Evolutionary conservation across 2,113 vertebrate genomes (phyloP).

Genomic region (Parotia lawesii): DNA sequence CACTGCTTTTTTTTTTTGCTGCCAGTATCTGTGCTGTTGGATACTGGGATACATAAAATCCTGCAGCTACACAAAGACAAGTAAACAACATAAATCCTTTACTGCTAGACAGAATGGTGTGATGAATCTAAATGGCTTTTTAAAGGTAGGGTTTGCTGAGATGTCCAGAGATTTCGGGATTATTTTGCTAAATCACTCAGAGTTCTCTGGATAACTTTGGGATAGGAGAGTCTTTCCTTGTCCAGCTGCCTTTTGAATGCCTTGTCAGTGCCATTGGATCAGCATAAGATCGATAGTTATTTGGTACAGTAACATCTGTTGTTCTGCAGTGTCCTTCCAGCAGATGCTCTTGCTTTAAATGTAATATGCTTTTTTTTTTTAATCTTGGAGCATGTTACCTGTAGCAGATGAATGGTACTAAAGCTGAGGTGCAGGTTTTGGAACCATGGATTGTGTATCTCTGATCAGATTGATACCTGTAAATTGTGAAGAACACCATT

Average conservation of each 20-base stretch:
- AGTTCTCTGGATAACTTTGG: not conserved
- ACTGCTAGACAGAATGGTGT: not conserved
- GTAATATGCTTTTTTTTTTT: conserved; percentile 53
- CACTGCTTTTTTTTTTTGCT: not conserved
- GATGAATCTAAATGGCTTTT: conserved; percentile 20
- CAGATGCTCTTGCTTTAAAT: conserved; percentile 70
- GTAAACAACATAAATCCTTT: conserved; percentile 16
- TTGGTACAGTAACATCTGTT: conserved; percentile 68
- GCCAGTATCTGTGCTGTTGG: not conserved
- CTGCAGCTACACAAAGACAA: not conserved
- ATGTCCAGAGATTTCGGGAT: not conserved
- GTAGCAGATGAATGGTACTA: not conserved
- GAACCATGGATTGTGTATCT: not conserved
- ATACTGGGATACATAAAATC: conserved; percentile 13
- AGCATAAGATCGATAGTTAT: conserved; percentile 60
- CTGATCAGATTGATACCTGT: conserved; percentile 1
- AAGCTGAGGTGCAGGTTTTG: not conserved
- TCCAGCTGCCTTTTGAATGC: conserved; percentile 25
- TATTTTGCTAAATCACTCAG: not conserved
- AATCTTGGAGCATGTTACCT: conserved; percentile 16
- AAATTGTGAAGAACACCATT: conserved; percentile 19
- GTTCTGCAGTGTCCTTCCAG: conserved; percentile 31
- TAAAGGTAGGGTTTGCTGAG: not conserved
- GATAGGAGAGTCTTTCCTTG: not conserved
- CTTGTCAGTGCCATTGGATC: conserved; percentile 29